phyloP scores from a whole-genome alignment of 2,797 vertebrate species.

The Gymnoscopelus braueri region DNA sequence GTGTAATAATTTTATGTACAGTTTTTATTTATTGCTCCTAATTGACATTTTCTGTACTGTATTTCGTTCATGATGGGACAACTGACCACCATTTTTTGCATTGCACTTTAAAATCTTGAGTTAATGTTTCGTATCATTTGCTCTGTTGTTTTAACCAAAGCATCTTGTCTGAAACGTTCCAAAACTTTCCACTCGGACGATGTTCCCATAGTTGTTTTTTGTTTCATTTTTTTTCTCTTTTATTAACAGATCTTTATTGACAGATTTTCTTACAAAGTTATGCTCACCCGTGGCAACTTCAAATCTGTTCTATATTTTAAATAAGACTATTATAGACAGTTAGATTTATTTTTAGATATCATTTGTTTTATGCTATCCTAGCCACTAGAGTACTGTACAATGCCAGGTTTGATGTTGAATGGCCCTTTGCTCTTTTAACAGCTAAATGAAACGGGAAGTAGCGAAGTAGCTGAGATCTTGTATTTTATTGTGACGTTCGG shows the following conservation, averaged over 20 bases:
- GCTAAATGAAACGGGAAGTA: conserved; percentile 21
- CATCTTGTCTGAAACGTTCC: conserved; percentile 32
- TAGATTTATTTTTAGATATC: conserved; percentile 14
- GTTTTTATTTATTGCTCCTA: conserved; percentile 45
- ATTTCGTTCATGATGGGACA: conserved; percentile 56
- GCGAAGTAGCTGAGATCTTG: neutral
- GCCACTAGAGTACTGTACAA: conserved; percentile 20
- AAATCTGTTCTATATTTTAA: conserved; percentile 36
- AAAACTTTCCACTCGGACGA: conserved; percentile 20
- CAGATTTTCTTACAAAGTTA: neutral
- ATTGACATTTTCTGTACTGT: conserved; percentile 54
- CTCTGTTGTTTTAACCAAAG: conserved; percentile 75
- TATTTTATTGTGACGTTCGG: conserved; percentile 1
- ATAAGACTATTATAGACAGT: conserved; percentile 26
- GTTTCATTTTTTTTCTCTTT: no score
- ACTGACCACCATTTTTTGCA: conserved; percentile 65
- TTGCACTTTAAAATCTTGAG: conserved; percentile 76
- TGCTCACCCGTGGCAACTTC: conserved; percentile 16
- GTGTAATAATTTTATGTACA: conserved; percentile 31
- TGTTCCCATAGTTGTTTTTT: neutral
- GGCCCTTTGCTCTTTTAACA: conserved; percentile 32
- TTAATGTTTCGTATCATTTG: conserved; percentile 54
- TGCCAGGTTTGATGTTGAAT: conserved; percentile 17
- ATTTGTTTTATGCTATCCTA: conserved; percentile 28
- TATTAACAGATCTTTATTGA: neutral